Evolutionary conservation across 2,888 invertebrate species (phyloP).

Genomic region (Cosmia pyralina): DNA sequence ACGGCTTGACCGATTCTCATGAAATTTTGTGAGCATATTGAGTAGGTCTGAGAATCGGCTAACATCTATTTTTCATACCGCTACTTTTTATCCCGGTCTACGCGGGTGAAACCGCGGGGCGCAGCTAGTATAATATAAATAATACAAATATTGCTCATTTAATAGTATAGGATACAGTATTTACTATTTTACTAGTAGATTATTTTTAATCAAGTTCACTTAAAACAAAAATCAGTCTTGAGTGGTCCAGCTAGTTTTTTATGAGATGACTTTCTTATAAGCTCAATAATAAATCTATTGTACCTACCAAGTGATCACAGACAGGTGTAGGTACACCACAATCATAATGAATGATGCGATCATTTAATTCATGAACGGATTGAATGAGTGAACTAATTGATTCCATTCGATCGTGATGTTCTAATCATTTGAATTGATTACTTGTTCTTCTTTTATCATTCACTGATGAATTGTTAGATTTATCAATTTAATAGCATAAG

Average conservation of each 20-base stretch:
- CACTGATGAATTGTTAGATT: constrained; percentile 28
- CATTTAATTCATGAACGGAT: constrained; percentile 54
- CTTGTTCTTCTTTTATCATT: constrained; percentile 45
- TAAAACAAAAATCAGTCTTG: neutral
- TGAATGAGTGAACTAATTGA: constrained; percentile 62
- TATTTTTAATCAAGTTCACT: neutral
- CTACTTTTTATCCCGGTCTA: too few relatives aligned
- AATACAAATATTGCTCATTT: too few relatives aligned
- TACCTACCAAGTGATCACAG: constrained; percentile 22
- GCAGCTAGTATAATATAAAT: too few relatives aligned
- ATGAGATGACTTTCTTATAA: neutral
- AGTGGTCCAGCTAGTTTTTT: neutral
- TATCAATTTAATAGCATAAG: constrained; percentile 14
- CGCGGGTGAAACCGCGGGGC: too few relatives aligned
- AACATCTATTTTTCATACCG: too few relatives aligned
- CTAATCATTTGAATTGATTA: constrained; percentile 59
- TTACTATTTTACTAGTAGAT: too few relatives aligned
- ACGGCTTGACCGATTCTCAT: too few relatives aligned
- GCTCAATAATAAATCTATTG: constrained; percentile 17
- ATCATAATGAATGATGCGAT: constrained; percentile 47
- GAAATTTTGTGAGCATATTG: too few relatives aligned
- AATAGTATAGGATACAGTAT: too few relatives aligned
- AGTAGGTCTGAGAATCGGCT: too few relatives aligned
- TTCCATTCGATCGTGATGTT: constrained; percentile 54
- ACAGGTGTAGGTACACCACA: constrained; percentile 28